Evolutionary conservation across 1,140 invertebrate genomes (phyloP).

Genomic region (Achatina immaculata): DNA sequence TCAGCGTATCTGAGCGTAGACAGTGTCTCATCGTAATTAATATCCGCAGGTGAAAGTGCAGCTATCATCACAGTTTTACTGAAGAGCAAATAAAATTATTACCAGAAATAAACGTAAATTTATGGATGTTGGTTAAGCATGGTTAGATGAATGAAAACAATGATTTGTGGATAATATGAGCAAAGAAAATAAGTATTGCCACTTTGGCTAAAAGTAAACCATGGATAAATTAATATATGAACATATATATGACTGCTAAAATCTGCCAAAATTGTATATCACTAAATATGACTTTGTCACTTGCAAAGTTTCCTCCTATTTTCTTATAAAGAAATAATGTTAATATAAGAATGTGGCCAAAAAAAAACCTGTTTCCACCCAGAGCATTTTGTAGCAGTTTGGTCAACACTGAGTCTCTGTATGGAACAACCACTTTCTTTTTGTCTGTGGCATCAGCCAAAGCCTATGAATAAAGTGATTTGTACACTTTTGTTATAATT

Average conservation of each 20-base stretch:
- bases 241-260: background rate
- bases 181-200: too few relatives aligned
- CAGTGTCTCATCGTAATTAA: conserved; percentile 79
- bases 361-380: conserved; percentile 76
- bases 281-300: background rate
- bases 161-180: too few relatives aligned
- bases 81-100: conserved; percentile 20
- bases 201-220: too few relatives aligned
- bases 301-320: too few relatives aligned
- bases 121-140: too few relatives aligned
- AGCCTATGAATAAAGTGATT: conserved; percentile 55
- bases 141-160: too few relatives aligned
- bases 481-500: background rate
- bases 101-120: too few relatives aligned
- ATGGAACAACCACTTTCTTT: conserved; percentile 74
- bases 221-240: background rate
- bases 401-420: conserved; percentile 78
- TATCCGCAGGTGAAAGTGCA: conserved; percentile 77
- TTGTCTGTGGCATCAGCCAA: conserved; percentile 71
- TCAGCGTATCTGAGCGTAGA: conserved; percentile 78
- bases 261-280: background rate
- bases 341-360: background rate
- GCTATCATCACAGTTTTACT: conserved; percentile 76
- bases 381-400: conserved; percentile 78
- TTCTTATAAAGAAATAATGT: too few relatives aligned